phyloP scores from a whole-genome alignment of 2,888 invertebrate genomes.

The Lordiphosa fenestrarum region DNA sequence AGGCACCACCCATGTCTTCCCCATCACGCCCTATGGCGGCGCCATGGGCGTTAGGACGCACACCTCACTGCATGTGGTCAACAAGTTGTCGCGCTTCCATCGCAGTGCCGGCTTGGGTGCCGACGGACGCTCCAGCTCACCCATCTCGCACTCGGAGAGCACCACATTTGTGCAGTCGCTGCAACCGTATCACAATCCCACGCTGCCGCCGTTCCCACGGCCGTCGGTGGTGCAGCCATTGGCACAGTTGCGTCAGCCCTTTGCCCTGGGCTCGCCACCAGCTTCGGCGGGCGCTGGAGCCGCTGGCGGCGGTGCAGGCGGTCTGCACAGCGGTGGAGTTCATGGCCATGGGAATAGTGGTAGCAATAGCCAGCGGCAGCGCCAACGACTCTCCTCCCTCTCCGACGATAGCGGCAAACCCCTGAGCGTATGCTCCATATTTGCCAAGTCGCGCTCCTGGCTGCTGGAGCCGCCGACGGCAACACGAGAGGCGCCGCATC shows the following conservation, averaged over 20 bases:
- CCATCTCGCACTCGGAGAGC: slow-evolving; percentile 81
- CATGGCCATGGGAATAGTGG: slow-evolving; percentile 16
- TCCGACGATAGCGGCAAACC: slow-evolving; percentile 86
- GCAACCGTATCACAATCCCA: slow-evolving; percentile 90
- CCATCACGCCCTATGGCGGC: slow-evolving; percentile 97
- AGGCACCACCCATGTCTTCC: slow-evolving; percentile 98
- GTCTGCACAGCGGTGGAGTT: slow-evolving; percentile 26
- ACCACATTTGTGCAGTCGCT: slow-evolving; percentile 79
- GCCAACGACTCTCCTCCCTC: slow-evolving; percentile 86
- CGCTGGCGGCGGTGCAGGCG: slow-evolving; percentile 29
- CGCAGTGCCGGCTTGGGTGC: slow-evolving; percentile 94
- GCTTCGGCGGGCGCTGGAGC: slow-evolving; percentile 47
- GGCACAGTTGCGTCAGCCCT: slow-evolving; percentile 91
- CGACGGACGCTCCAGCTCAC: slow-evolving; percentile 87
- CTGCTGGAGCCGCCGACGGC: slow-evolving; percentile 82
- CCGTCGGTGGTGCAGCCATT: slow-evolving; percentile 90
- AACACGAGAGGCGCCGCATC: slow-evolving; percentile 79
- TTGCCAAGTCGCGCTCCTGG: slow-evolving; percentile 89
- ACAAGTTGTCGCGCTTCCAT: slow-evolving; percentile 96
- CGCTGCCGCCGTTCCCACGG: slow-evolving; percentile 94
- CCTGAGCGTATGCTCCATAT: slow-evolving; percentile 89
- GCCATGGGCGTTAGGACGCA: slow-evolving; percentile 95
- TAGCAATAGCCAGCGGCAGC: slow-evolving; percentile 56
- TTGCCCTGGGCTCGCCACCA: slow-evolving; percentile 77
- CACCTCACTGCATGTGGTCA: slow-evolving; percentile 95